phyloP scores from a whole-genome alignment of 2,113 vertebrate species.

The Holacanthus passer region DNA sequence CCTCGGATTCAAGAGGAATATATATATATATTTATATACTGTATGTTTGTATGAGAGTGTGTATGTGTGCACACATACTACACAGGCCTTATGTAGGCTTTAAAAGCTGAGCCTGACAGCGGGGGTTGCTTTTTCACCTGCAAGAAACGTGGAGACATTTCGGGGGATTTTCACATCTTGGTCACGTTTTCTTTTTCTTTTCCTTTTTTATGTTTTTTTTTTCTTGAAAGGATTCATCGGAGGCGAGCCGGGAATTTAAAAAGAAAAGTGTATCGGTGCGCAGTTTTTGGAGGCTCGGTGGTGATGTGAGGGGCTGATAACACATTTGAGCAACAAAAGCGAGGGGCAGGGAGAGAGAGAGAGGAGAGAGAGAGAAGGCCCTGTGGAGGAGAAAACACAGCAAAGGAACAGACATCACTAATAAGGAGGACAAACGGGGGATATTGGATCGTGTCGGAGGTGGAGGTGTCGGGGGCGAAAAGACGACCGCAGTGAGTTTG shows the following conservation, averaged over 20 bases:
- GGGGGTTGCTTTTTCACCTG: slow-evolving; percentile 75
- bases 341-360: slow-evolving; percentile 68
- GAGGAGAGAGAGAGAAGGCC: slow-evolving; percentile 64
- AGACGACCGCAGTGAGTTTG: slow-evolving; percentile 57
- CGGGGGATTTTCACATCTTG: slow-evolving; percentile 70
- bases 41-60: slow-evolving; percentile 8
- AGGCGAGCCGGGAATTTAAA: slow-evolving; percentile 32
- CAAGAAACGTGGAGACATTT: slow-evolving; percentile 79
- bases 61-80: slow-evolving; percentile 29
- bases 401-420: slow-evolving; percentile 74
- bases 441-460: slow-evolving; percentile 45
- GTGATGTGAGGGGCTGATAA: slow-evolving; percentile 79
- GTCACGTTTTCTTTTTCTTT: slow-evolving; percentile 62
- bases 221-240: slow-evolving; percentile 33
- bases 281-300: slow-evolving; percentile 71
- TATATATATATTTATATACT: slow-evolving; percentile 36
- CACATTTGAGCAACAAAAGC: slow-evolving; percentile 80
- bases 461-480: slow-evolving; percentile 42
- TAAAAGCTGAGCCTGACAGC: slow-evolving; percentile 74
- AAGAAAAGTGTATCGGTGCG: slow-evolving; percentile 62
- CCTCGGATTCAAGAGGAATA: slow-evolving; percentile 64
- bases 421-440: slow-evolving; percentile 67
- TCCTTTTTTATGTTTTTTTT: not conserved
- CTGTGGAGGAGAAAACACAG: slow-evolving; percentile 73
- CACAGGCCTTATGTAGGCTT: slow-evolving; percentile 56